These are phyloP conservation scores for Eublepharis macularius DNA, from an alignment of 2,113 vertebrate genomes.

Conservation along the genomic window DNA sequence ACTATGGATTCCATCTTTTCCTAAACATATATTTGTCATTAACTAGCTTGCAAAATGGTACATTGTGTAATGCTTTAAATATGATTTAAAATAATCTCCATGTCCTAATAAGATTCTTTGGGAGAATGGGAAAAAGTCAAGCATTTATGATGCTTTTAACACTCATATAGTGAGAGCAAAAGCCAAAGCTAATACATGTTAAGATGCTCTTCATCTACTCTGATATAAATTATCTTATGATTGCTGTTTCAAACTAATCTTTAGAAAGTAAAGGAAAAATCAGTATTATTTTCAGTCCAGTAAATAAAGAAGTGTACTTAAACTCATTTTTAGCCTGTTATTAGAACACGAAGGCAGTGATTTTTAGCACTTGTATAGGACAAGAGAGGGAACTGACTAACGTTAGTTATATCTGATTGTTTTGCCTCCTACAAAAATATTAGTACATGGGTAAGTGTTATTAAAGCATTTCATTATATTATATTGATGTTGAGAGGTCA, in stretches of 20 bases:
- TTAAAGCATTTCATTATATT: constrained; percentile 1
- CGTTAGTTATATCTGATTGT: background rate
- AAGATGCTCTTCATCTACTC: background rate
- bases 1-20: constrained; percentile 23
- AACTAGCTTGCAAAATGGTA: constrained; percentile 22
- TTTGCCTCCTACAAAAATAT: background rate
- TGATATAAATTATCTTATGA: background rate
- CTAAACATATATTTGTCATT: constrained; percentile 12
- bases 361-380: background rate
- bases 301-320: background rate
- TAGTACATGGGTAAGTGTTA: background rate
- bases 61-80: background rate
- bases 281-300: background rate
- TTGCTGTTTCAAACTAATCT: background rate
- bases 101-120: background rate
- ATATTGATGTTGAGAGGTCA: background rate
- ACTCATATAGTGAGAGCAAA: background rate
- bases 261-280: background rate
- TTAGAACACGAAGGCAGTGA: background rate
- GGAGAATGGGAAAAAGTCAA: background rate
- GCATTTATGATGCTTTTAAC: background rate
- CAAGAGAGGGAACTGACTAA: background rate
- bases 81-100: background rate
- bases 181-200: background rate
- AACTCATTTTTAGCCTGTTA: background rate